Evolutionary conservation across 2,113 vertebrate species (phyloP), one percentile per base, ranked within the genome.

Genomic region (Dromaius novaehollandiae): DNA sequence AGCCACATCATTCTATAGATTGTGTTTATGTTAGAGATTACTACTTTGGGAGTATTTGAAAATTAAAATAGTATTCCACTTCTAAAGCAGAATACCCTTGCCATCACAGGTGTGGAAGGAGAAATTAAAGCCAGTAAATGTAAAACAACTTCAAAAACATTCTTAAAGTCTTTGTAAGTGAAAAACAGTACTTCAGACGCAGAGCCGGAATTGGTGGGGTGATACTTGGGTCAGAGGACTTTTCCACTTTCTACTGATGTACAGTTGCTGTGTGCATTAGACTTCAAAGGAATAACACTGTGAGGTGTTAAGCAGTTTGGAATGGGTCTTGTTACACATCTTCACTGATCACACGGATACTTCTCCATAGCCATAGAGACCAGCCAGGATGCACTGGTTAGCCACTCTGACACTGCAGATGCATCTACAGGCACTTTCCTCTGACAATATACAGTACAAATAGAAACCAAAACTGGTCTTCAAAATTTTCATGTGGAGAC

Each of bases 151-250:
- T 93, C 78, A 91, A 81, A 93, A 95, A 86, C 84, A 74, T 36
- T 95, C 26, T 94, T 88, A 44, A 40, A 16, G 32, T 82, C 82
- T 92, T 95, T 94, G 81, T n/a, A 83, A 66, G 78, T 55, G 88
- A 58, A 88, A 95, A 80, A n/a, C 48, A 80, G 64, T 82, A 75
- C 60, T 94, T 95, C 73, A 91, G 93, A 96, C 88, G 60, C 64
- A 90, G 71, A 91, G 32, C n/a, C 55, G 83, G 87, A 94, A 94
- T 91, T 96, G 86, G 95, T 89, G 89, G 82, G 68, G 91, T 96
- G 85, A 82, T 94, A 64, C 25, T 30, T 60, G 34, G 79, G 79
- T 78, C 18, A 73, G 88, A 93, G 38, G 73, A 60, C 75, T 83
- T 95, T 83, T 65, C 69, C 51, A 20, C 63, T 92, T 90, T 76